phyloP scores from a whole-genome alignment of 2,797 vertebrate genomes.

The Pseudopleuronectes americanus region DNA sequence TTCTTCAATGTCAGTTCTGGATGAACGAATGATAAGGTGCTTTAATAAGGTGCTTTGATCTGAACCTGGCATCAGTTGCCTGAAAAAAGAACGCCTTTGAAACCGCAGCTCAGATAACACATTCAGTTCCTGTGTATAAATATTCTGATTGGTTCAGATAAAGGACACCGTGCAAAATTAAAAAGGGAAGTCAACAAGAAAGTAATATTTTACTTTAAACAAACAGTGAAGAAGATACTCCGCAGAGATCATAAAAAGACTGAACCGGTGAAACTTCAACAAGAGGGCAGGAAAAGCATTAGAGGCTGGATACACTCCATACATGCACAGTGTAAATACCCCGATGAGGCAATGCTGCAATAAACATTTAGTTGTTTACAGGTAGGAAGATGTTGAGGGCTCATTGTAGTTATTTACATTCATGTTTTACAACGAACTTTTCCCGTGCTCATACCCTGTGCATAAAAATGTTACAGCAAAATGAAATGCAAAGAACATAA shows the following conservation, averaged over 20 bases:
- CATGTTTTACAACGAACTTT: no score
- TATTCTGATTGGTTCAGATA: constrained; percentile 2
- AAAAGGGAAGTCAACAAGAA: background rate
- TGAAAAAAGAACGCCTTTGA: constrained; percentile 28
- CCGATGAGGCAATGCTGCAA: background rate
- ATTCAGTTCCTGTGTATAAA: constrained; percentile 10
- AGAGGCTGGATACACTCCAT: background rate
- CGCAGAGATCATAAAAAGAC: no score
- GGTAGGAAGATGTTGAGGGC: no score
- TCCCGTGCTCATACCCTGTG: no score
- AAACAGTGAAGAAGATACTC: background rate
- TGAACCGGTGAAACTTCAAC: no score
- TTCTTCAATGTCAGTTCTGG: constrained; percentile 27
- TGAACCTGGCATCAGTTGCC: constrained; percentile 13
- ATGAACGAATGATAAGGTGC: constrained; percentile 15
- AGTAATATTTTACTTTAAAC: background rate
- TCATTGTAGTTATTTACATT: no score
- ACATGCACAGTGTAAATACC: background rate
- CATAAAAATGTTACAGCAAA: background rate
- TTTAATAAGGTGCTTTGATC: constrained; percentile 41
- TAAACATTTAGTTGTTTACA: no score
- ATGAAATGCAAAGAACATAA: background rate
- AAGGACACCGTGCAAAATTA: background rate
- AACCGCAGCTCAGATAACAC: constrained; percentile 13
- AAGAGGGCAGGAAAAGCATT: background rate